A percentile compares a stretch with the other conserved stretches of the same genome.
Conservation (phyloP, 1,140 invertebrate genomes). For the Camponotus vicinus region DNA sequence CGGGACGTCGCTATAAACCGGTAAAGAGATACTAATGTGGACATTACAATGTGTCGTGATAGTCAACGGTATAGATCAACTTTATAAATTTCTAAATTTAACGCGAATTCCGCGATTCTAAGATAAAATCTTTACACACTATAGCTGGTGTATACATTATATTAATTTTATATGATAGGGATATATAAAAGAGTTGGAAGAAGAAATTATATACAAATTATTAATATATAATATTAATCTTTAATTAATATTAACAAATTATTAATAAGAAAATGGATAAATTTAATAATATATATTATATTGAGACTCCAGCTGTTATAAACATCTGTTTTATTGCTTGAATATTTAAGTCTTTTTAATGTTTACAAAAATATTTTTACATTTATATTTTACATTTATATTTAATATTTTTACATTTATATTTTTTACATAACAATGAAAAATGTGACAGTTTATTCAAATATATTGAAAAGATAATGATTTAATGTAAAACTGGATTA, state of each 20-base stretch:
- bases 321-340: background rate
- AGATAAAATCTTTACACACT: background rate
- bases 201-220: background rate
- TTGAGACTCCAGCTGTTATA: background rate
- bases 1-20: background rate
- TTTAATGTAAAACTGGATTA: constrained; percentile 32
- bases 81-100: constrained; percentile 29
- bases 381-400: too few relatives aligned
- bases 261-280: background rate
- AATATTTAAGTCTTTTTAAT: background rate
- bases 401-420: background rate
- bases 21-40: constrained; percentile 16
- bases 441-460: background rate
- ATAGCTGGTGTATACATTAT: background rate
- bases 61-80: background rate
- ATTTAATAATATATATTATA: background rate
- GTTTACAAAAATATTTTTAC: background rate
- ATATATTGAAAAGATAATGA: background rate
- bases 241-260: too few relatives aligned
- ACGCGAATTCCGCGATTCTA: background rate
- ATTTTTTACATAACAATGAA: background rate
- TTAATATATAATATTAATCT: background rate
- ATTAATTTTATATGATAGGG: background rate
- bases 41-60: constrained; percentile 8
- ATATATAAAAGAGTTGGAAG: background rate